Base-by-base conservation (phyloP, 2,888 invertebrate species). In the Cephus pulcher region DNA sequence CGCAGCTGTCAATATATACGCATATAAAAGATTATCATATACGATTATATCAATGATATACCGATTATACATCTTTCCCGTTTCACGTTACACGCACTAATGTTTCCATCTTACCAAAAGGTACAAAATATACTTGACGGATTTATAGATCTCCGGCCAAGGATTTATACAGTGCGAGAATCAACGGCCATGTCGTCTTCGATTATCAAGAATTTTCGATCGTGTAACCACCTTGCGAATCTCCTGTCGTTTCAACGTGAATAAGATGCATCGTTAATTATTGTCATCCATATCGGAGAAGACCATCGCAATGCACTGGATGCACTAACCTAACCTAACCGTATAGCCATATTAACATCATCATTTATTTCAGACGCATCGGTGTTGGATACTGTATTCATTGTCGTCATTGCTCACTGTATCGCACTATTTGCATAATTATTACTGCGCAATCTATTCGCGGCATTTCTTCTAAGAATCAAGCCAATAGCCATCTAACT, bases 401-500 rank as follows among this genome's bases (percentile, higher is more conserved):
- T 78, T 11, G 34, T 79, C 74, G 70, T 75, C 76, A 73, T 32
- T 69, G 37, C 76, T 70, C 34, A 77, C n/a, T 74, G 69, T 77
- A 76, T 34, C 37, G 11, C 40, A n/a, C 56, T 34, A 70, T 40
- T 76, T 69, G 40, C 76, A 73, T 78, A 71, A 75, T 69, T 74
- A 32, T 23, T 70, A 74, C n/a, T 32, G 77, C 78, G 76, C 78
- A 78, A 76, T 76, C 80, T 80, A 78, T 74, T 79, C 75, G 78
- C 75, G 34, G 75, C 71, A 4, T 79, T 30, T 77, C 56, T 77
- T 30, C 56, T 23, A 56, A 56, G 56, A 56, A 56, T 6, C 56
- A 23, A 56, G 56, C 23, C 23, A 56, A 56, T 56, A 23, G 9
- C 56, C 9, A 6, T 23, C 56, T 9, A 23, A 56, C 56, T 56